Conservation (phyloP, 2,113 vertebrate genomes). For the Eudyptes chrysolophus region DNA sequence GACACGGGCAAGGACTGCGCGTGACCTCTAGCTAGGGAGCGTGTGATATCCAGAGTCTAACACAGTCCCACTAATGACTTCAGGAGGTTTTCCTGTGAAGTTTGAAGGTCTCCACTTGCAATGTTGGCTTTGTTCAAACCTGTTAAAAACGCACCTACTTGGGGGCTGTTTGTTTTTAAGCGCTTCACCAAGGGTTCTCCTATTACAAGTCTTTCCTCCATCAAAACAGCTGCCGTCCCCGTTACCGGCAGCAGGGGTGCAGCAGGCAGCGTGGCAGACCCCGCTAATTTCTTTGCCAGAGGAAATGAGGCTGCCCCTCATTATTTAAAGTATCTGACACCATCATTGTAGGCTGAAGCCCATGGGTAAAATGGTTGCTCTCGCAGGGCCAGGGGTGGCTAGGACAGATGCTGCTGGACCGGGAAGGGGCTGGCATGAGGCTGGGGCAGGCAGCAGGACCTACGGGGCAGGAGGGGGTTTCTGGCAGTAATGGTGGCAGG, state of each 20-base stretch:
- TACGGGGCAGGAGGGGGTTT: rapidly evolving
- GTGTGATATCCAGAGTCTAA: neutral
- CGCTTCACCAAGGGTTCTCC: neutral
- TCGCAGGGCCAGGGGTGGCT: neutral
- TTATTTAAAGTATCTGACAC: neutral
- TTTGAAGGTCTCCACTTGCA: neutral
- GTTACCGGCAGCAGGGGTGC: neutral
- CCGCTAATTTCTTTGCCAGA: neutral
- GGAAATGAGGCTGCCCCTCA: neutral
- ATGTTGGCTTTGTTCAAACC: neutral
- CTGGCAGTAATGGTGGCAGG: neutral
- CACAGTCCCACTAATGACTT: neutral
- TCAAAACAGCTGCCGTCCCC: neutral
- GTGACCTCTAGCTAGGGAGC: neutral
- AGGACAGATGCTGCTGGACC: neutral
- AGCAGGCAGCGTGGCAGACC: neutral
- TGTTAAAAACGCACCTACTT: neutral
- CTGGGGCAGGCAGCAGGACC: neutral
- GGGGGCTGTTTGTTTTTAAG: neutral
- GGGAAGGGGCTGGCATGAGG: neutral
- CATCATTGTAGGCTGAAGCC: neutral
- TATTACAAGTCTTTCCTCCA: neutral
- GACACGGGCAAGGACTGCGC: neutral
- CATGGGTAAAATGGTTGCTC: neutral
- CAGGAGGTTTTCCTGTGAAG: neutral